phyloP scores from a whole-genome alignment of 2,113 vertebrate species.

The Gorsachius goisagi region DNA sequence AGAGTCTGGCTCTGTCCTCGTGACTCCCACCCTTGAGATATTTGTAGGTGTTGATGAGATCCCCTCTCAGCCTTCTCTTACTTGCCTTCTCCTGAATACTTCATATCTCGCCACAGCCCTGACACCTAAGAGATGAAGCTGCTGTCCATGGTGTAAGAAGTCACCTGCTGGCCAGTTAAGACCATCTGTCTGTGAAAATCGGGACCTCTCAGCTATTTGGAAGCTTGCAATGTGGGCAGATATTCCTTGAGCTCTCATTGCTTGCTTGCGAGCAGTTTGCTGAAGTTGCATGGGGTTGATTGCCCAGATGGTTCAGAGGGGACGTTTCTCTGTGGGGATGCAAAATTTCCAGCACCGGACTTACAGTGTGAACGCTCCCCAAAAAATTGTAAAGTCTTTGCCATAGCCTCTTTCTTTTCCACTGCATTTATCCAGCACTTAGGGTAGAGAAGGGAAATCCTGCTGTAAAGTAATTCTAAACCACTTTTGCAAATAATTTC shows the following conservation, averaged over 20 bases:
- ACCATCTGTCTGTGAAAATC: neutral
- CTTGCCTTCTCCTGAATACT: neutral
- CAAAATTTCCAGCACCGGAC: neutral
- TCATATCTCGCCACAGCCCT: neutral
- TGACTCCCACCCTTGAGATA: no score
- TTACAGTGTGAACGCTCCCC: neutral
- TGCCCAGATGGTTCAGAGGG: neutral
- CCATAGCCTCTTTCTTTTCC: neutral
- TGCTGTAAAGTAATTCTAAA: neutral
- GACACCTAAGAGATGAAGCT: neutral
- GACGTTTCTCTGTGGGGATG: neutral
- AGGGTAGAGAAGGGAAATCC: neutral
- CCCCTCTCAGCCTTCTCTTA: neutral
- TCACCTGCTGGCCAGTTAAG: neutral
- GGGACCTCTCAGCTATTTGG: neutral
- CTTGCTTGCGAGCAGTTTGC: neutral
- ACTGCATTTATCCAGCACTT: neutral
- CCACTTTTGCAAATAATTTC: neutral
- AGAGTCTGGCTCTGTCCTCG: no score
- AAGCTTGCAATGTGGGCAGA: neutral
- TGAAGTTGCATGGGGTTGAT: neutral
- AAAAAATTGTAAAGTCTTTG: neutral
- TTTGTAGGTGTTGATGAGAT: no score
- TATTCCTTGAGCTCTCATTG: neutral
- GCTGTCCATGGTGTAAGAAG: neutral